These are phyloP conservation scores for Drosophila lini DNA, from an alignment of 1,140 invertebrate genomes.

Conservation along the genomic window DNA sequence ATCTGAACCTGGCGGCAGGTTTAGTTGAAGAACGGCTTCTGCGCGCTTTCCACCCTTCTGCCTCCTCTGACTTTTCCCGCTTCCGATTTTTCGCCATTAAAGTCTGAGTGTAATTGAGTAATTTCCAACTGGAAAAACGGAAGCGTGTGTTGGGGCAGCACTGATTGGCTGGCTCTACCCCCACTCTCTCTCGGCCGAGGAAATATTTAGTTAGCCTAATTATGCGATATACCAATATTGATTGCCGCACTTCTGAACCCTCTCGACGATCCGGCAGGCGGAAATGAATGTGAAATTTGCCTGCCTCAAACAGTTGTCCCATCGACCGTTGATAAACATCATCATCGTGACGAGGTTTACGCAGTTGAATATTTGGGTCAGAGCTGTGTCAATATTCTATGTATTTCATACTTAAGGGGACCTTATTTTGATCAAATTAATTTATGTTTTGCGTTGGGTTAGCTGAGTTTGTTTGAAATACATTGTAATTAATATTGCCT, in stretches of 20 bases:
- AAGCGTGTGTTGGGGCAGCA: constrained; percentile 47
- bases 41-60: background rate
- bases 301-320: constrained; percentile 52
- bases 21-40: constrained; percentile 3
- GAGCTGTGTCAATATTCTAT: constrained; percentile 7
- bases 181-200: constrained; percentile 8
- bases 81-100: constrained; percentile 57
- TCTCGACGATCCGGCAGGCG: constrained; percentile 15
- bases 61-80: background rate
- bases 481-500: background rate
- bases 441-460: background rate
- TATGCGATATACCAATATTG: constrained; percentile 73
- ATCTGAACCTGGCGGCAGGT: constrained; percentile 23
- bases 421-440: background rate
- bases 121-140: constrained; percentile 64
- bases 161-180: constrained; percentile 41
- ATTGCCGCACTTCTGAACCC: constrained; percentile 38
- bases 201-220: constrained; percentile 77
- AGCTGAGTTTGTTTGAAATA: background rate
- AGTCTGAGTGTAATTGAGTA: constrained; percentile 76
- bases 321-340: constrained; percentile 56
- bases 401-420: background rate
- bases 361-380: constrained; percentile 22
- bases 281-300: constrained; percentile 67
- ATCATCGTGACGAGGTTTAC: constrained; percentile 18